These are phyloP conservation scores for Xenopus borealis DNA, from an alignment of 2,113 vertebrate species.

Conservation along the genomic window DNA sequence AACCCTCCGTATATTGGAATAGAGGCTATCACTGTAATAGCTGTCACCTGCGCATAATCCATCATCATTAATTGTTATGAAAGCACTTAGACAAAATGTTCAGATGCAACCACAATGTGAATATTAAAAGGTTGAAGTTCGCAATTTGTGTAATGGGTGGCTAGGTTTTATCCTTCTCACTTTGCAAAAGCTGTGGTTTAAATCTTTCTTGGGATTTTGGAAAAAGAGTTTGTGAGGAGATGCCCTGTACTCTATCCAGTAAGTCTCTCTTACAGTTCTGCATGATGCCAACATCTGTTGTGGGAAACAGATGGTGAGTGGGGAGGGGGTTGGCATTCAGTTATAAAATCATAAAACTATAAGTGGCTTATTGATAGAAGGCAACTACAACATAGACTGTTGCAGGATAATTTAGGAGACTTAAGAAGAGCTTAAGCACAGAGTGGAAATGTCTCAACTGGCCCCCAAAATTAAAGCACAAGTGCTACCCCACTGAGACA, in stretches of 20 bases:
- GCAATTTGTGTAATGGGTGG: constrained; percentile 37
- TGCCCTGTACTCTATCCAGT: not conserved
- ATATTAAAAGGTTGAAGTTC: constrained; percentile 40
- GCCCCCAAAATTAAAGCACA: too few relatives aligned
- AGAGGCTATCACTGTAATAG: constrained; percentile 33
- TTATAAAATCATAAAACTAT: too few relatives aligned
- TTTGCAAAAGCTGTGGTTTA: not conserved
- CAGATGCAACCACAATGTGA: constrained; percentile 35
- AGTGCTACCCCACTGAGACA: too few relatives aligned
- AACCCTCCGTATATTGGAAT: constrained; percentile 10
- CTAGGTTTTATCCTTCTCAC: constrained; percentile 1
- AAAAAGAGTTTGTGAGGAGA: not conserved
- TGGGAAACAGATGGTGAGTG: too few relatives aligned
- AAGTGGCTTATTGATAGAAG: too few relatives aligned
- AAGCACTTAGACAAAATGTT: constrained; percentile 46
- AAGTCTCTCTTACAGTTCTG: too few relatives aligned
- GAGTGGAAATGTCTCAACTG: too few relatives aligned
- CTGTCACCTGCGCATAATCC: constrained; percentile 24
- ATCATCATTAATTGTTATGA: constrained; percentile 44
- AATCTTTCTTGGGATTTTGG: not conserved
- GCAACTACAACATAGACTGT: too few relatives aligned
- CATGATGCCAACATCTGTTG: too few relatives aligned
- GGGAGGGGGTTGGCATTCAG: too few relatives aligned
- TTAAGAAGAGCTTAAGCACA: too few relatives aligned
- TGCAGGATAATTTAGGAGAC: too few relatives aligned